Conservation (phyloP, 1,140 invertebrate genomes). For the Heliconius melpomene region DNA sequence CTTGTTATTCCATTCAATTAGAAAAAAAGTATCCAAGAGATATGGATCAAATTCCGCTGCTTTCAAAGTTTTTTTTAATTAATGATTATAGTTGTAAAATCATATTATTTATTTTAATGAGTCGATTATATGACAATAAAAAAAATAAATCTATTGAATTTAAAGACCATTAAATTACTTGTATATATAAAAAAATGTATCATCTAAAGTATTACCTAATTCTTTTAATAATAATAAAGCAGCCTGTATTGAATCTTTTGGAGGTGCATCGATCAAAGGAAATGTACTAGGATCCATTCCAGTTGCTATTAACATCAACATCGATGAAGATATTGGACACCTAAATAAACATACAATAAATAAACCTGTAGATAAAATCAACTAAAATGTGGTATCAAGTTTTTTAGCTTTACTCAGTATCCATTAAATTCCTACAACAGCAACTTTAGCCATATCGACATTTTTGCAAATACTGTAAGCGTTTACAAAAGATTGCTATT, state of each 20-base stretch:
- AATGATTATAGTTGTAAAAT: no score
- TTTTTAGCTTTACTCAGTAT: no score
- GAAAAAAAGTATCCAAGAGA: neutral
- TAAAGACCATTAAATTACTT: neutral
- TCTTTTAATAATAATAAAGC: slow-evolving; percentile 87
- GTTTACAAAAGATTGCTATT: no score
- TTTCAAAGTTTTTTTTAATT: no score
- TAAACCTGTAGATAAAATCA: no score
- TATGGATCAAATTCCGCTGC: neutral
- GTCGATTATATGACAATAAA: no score
- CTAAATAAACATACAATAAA: slow-evolving; percentile 42
- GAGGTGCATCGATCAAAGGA: slow-evolving; percentile 95
- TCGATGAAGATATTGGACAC: slow-evolving; percentile 87
- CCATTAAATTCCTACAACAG: no score
- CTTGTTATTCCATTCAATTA: neutral
- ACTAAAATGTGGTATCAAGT: no score
- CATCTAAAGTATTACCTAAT: slow-evolving; percentile 79
- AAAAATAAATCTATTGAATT: no score
- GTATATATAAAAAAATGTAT: neutral
- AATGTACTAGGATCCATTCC: slow-evolving; percentile 91
- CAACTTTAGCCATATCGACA: no score
- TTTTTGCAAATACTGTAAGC: no score
- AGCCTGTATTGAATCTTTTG: slow-evolving; percentile 85
- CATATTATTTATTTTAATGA: no score
- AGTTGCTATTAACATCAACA: slow-evolving; percentile 92